Base-by-base conservation (phyloP, 2,888 invertebrate genomes). In the Habrosyne pyritoides region DNA sequence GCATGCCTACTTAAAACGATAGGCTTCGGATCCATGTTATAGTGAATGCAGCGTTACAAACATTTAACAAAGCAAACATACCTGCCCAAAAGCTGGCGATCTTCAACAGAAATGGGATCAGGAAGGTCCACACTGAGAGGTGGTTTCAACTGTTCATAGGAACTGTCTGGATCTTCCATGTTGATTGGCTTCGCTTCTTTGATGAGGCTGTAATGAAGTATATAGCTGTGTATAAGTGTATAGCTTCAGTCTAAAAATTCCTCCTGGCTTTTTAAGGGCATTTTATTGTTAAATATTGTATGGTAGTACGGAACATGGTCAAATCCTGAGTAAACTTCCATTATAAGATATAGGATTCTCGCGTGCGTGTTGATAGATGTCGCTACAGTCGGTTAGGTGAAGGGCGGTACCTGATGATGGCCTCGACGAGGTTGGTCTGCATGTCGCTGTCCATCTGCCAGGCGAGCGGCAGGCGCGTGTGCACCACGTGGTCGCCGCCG, bases 381-480 rank as follows among this genome's bases (percentile, higher is more conserved):
- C n/a, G n/a, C n/a, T n/a, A n/a, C n/a, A n/a, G n/a, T n/a, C n/a
- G n/a, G n/a, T n/a, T n/a, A n/a, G n/a, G n/a, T n/a, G n/a, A n/a
- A n/a, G n/a, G n/a, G n/a, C n/a, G 5, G 10, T 48, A 97, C 97
- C 97, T 97, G 74, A 99, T 96, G 73, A 99, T 97, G 24, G 98
- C 97, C 87, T 99, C 99, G 12, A 99, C 97, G 84, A 98, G 96
- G 83, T 98, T 98, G 71, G 96, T 96, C 90, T 97, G 97, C 94
- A 97, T 96, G 87, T 98, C 98, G 12, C 95, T 94, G 79, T 97
- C 97, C 96, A 98, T 96, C 79, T 96, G 95, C 95, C 98, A 98
- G 57, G 98, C 96, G 58, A 96, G 96, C 48, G 96, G 96, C 67
- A 99, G 93, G 54, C 97, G 95, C 69, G 95, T 95, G 89, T 99